Evolutionary conservation across 2,888 invertebrate genomes (phyloP).

Genomic region (Protophormia terraenovae): DNA sequence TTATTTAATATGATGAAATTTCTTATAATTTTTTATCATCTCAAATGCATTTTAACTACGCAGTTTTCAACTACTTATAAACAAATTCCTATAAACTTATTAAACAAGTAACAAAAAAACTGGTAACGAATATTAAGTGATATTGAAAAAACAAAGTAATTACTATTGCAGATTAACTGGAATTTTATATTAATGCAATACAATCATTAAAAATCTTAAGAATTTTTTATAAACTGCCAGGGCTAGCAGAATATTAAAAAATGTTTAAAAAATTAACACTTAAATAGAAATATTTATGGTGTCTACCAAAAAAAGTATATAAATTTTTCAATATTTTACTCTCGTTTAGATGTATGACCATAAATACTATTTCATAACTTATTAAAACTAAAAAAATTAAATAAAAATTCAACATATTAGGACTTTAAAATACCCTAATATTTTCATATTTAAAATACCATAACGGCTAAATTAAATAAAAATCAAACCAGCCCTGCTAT

Average conservation of each 20-base stretch:
- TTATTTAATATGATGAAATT: no score
- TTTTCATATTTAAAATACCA: no score
- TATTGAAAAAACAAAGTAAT: neutral
- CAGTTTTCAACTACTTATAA: neutral
- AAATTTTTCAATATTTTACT: neutral
- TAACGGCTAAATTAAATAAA: no score
- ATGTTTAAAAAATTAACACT: neutral
- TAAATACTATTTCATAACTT: no score
- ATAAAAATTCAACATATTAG: no score
- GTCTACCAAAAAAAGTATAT: neutral
- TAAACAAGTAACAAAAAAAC: neutral
- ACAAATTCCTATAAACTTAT: neutral
- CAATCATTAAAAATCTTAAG: neutral
- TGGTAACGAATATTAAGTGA: conserved; percentile 22
- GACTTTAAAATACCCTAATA: no score
- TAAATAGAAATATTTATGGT: neutral
- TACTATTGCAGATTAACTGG: conserved; percentile 1
- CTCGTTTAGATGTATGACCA: neutral
- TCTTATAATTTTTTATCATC: no score
- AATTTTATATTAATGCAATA: neutral
- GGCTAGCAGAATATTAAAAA: neutral
- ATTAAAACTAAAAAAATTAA: no score
- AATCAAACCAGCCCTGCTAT: no score
- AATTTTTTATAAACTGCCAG: neutral
- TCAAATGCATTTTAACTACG: neutral